Conservation (phyloP, 2,888 invertebrate genomes). For the Lydus trimaculatus region DNA sequence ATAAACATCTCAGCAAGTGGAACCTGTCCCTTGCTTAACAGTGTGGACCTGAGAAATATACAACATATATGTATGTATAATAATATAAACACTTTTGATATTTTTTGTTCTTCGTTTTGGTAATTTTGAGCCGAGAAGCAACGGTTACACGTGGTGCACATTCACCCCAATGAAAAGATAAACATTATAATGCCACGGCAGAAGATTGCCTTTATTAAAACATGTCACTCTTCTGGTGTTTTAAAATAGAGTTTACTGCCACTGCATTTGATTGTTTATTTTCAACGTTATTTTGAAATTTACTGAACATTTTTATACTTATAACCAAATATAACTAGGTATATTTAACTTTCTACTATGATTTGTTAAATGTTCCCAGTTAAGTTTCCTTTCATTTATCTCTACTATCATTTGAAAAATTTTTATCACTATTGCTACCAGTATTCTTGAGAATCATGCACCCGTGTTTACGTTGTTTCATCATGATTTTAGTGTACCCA, state of each 20-base stretch:
- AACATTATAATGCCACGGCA: conserved; percentile 23
- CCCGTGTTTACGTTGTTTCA: not conserved
- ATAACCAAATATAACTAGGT: not conserved
- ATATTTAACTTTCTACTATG: not conserved
- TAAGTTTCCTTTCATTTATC: too few species aligned
- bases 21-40: conserved; percentile 27
- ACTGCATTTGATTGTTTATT: conserved; percentile 25
- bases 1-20: conserved; percentile 34
- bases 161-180: conserved; percentile 30
- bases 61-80: conserved; percentile 27
- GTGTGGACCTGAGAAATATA: conserved; percentile 31
- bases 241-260: conserved; percentile 24
- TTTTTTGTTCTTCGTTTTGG: not conserved
- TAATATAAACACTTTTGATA: conserved; percentile 20
- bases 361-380: not conserved
- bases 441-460: not conserved
- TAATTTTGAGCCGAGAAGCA: conserved; percentile 8
- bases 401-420: not conserved
- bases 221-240: conserved; percentile 28
- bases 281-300: conserved; percentile 17
- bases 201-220: conserved; percentile 32
- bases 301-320: not conserved
- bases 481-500: not conserved
- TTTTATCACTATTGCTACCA: not conserved
- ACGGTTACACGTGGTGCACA: conserved; percentile 33